phyloP scores from a whole-genome alignment of 2,888 invertebrate species.

The Chesias legatella region DNA sequence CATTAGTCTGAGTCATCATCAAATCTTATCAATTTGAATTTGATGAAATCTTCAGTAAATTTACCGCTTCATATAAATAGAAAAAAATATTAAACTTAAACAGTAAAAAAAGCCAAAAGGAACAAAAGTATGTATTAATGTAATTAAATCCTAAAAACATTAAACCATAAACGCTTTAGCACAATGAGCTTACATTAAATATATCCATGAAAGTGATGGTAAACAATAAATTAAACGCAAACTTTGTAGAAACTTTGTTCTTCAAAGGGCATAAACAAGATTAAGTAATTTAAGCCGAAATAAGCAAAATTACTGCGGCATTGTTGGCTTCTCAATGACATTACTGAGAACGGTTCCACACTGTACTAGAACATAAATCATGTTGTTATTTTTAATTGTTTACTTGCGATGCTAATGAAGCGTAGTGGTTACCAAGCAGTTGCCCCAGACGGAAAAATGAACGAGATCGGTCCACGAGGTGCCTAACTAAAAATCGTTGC shows the following conservation, averaged over 20 bases:
- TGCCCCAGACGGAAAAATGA: too few species aligned
- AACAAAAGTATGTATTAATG: neutral
- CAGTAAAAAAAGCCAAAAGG: too few species aligned
- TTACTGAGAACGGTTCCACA: constrained; percentile 52
- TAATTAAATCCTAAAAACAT: constrained; percentile 15
- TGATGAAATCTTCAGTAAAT: too few species aligned
- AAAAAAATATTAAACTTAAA: too few species aligned
- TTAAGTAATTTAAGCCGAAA: constrained; percentile 75
- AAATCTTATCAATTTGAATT: too few species aligned
- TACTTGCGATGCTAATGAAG: too few species aligned
- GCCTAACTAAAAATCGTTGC: too few species aligned
- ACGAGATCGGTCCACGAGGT: too few species aligned
- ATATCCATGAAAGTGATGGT: constrained; percentile 66
- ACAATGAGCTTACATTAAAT: constrained; percentile 57
- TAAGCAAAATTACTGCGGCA: constrained; percentile 71
- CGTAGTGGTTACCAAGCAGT: too few species aligned
- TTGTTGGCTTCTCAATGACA: constrained; percentile 62
- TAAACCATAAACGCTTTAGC: constrained; percentile 47
- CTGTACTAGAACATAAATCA: constrained; percentile 6
- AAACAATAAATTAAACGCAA: constrained; percentile 76
- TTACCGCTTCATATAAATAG: too few species aligned
- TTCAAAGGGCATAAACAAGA: constrained; percentile 75
- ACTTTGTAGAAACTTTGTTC: constrained; percentile 71
- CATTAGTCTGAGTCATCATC: too few species aligned
- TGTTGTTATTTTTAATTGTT: too few species aligned